phyloP scores from a whole-genome alignment of 92 coral and sea anemone species.

The Meandrina meandrites region DNA sequence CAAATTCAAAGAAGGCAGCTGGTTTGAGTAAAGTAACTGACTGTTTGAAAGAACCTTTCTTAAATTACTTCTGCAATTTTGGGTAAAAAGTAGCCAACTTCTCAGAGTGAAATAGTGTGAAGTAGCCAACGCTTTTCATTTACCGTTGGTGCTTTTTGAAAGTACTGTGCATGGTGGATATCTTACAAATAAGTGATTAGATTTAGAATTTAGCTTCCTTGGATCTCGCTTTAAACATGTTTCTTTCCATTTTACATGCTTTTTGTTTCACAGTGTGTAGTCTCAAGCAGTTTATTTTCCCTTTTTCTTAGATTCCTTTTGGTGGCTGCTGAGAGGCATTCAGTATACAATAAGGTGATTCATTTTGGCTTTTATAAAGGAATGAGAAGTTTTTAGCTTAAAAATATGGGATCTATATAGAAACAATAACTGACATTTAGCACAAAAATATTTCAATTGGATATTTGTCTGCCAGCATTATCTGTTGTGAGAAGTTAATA shows the following conservation, averaged over 20 bases:
- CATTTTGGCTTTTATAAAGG: neutral
- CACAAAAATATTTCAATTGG: too few species aligned
- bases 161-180: neutral
- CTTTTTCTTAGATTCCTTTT: conserved; percentile 62
- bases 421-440: too few species aligned
- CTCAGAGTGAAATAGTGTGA: too few species aligned
- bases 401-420: too few species aligned
- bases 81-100: too few species aligned
- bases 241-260: neutral
- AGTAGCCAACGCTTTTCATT: too few species aligned
- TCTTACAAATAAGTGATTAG: neutral
- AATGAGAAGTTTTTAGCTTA: neutral
- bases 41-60: too few species aligned
- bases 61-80: too few species aligned
- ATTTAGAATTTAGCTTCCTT: neutral
- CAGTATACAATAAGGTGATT: conserved; percentile 70
- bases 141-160: neutral
- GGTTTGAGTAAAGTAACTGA: too few species aligned
- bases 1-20: too few species aligned
- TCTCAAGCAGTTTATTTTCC: neutral
- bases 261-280: neutral
- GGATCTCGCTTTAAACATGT: neutral
- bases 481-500: too few species aligned
- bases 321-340: conserved; percentile 70
- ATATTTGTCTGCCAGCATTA: too few species aligned